Evolutionary conservation across 2,888 invertebrate genomes (phyloP).

Genomic region (Rhopalosiphum nymphaeae): DNA sequence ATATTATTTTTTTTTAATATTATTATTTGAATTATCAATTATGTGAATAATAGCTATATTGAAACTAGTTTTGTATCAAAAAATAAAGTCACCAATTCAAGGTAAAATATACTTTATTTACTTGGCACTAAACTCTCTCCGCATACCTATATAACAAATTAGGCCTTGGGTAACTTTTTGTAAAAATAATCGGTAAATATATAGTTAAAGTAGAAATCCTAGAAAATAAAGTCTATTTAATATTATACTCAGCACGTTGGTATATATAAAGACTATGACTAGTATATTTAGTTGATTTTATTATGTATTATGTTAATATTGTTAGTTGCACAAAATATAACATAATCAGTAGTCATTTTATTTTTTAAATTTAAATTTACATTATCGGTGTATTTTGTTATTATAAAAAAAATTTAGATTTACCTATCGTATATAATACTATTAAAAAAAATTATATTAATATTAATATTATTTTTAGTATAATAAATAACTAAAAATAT

Average conservation of each 20-base stretch:
- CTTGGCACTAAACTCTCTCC: background rate
- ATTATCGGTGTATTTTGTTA: background rate
- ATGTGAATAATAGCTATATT: background rate
- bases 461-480: background rate
- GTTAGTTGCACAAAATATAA: background rate
- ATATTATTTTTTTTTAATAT: background rate
- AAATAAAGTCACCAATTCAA: background rate
- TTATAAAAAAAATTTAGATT: background rate
- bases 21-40: background rate
- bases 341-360: background rate
- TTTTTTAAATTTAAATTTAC: slow-evolving; percentile 1
- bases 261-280: background rate
- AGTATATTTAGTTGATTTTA: background rate
- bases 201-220: background rate
- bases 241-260: background rate
- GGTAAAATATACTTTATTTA: background rate
- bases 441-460: background rate
- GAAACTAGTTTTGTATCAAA: background rate
- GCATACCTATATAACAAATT: background rate
- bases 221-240: background rate
- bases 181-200: background rate
- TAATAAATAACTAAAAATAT: slow-evolving; percentile 1
- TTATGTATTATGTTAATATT: background rate
- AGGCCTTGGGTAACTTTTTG: slow-evolving; percentile 20
- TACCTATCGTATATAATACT: background rate